Base-by-base conservation (phyloP, 2,113 vertebrate genomes). In the Pagrus major region DNA sequence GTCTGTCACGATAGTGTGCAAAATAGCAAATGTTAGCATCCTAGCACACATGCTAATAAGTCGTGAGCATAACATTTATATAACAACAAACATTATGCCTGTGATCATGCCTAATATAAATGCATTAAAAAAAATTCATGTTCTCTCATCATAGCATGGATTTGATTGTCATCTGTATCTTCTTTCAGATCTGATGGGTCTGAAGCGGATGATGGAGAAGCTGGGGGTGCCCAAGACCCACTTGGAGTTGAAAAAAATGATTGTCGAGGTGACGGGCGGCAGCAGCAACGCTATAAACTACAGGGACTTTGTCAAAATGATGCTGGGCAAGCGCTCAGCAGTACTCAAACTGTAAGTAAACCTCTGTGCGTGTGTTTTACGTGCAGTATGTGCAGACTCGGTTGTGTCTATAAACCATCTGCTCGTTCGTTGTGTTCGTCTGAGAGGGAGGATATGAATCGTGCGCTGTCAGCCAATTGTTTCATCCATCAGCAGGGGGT, bases 141-240 rank as follows among this genome's bases (percentile, higher is more conserved):
- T 64, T 37, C 2, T 66, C 7, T 23, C n/a, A 12, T 33, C 7
- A 7, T 16, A 64, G 35, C 54, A 12, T 41, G 33, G 6, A 51
- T 80, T 39, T 86, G 16, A 69, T 66, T 54, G 46, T 70, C 2
- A 2, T 0, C 46, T 56, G 10, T 27, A 0, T 39, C 16, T 42
- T 58, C 9, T 73, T 54, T 61, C 89, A 99, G 98, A 99, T 78
- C 83, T 99, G 89, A 99, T 99, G 98, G 97, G 96, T 23, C 93
- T 99, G 77, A 99, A 99, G 91, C 94, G 96, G 86, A 99, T 97
- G 98, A 99, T 99, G 98, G 98, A 99, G 94, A 99, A 99, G 86
- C 85, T 99, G 20, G 98, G 98, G 5, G 96, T 96, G 10, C 96
- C 98, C 0, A 99, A 98, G 93, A 99, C 98, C 23, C 98, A 99